Percentiles rank a stretch among this genome's conserved stretches.
Evolutionary conservation across 2,797 vertebrate species (phyloP).

Genomic region (Malurus leucopterus): DNA sequence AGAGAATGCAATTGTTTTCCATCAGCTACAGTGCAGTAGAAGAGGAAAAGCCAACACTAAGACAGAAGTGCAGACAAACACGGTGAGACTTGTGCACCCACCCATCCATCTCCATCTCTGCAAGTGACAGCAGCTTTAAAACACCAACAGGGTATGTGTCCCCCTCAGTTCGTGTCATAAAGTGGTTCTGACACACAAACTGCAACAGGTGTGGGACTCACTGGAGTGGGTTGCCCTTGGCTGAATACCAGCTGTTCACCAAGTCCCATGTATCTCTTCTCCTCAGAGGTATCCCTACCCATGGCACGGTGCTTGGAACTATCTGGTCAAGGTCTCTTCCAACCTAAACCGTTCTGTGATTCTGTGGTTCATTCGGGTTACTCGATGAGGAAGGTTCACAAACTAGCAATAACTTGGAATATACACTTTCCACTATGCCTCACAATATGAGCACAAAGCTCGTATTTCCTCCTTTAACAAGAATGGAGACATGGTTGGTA

Average conservation of each 20-base stretch:
- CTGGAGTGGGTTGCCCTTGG: neutral
- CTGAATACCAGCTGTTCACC: neutral
- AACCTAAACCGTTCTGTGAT: neutral
- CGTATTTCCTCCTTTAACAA: neutral
- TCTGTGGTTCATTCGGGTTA: neutral
- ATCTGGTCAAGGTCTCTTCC: neutral
- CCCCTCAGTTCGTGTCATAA: accelerated
- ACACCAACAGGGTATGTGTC: neutral
- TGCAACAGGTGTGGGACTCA: neutral
- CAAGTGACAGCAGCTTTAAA: neutral
- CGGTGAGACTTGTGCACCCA: accelerated
- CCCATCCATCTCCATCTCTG: neutral
- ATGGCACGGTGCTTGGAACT: neutral
- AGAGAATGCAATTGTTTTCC: neutral
- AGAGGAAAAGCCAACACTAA: neutral
- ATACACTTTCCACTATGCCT: neutral
- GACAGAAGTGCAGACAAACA: neutral
- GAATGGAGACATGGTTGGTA: neutral
- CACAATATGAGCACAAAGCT: neutral
- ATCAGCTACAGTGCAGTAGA: neutral
- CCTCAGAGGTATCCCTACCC: neutral
- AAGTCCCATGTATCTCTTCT: neutral
- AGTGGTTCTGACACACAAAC: neutral
- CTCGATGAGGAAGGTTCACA: neutral
- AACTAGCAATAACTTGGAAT: neutral